phyloP scores from a whole-genome alignment of 2,113 vertebrate species.

The Cinclus mexicanus region DNA sequence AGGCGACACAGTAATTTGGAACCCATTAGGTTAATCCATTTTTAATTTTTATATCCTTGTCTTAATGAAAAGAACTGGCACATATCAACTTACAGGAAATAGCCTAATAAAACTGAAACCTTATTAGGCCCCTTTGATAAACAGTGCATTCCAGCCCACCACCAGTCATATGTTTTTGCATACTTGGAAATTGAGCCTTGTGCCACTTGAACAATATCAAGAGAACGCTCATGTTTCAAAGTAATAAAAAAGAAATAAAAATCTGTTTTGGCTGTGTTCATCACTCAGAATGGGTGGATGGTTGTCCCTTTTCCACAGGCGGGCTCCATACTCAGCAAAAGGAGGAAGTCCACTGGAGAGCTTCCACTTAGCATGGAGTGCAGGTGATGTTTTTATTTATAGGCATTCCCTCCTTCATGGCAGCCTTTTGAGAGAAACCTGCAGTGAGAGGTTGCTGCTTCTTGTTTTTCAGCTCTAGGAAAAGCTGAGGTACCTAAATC shows the following conservation, averaged over 20 bases:
- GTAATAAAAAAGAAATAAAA: constrained; percentile 41
- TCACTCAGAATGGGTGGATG: not conserved
- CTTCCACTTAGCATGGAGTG: rapidly evolving
- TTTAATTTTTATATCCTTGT: constrained; percentile 65
- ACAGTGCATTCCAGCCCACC: constrained; percentile 59
- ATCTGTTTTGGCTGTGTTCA: constrained; percentile 16
- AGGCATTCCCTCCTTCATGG: not conserved
- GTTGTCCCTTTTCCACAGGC: not conserved
- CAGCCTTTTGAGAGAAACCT: not conserved
- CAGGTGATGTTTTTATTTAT: not conserved
- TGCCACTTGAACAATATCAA: constrained; percentile 13
- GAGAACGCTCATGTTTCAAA: constrained; percentile 33
- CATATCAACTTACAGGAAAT: constrained; percentile 60
- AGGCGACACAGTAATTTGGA: constrained; percentile 45
- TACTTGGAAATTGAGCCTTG: constrained; percentile 52
- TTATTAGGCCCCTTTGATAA: constrained; percentile 68
- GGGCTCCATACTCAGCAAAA: rapidly evolving
- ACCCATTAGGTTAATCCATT: constrained; percentile 61
- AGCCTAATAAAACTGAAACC: constrained; percentile 55
- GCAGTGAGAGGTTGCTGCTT: not conserved
- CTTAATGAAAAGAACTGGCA: constrained; percentile 60
- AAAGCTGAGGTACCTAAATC: not conserved
- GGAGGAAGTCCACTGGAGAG: not conserved
- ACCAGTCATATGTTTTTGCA: constrained; percentile 63
- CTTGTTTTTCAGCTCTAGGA: not conserved